Evolutionary conservation across 2,888 invertebrate genomes (phyloP).

Genomic region (Chrysina gloriosa): DNA sequence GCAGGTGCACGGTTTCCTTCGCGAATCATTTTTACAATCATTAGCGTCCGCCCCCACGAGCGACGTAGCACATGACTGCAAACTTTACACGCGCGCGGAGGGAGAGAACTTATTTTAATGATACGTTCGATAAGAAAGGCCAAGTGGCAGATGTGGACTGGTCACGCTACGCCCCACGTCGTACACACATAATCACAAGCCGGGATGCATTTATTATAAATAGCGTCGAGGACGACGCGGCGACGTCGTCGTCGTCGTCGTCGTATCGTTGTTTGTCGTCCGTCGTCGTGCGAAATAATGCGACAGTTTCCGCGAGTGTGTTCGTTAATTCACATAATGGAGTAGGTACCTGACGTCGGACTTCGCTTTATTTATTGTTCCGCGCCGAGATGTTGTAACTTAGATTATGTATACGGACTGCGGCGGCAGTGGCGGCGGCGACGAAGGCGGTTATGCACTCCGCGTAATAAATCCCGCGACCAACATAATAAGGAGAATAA

Average conservation of each 20-base stretch:
- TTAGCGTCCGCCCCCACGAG: constrained; percentile 11
- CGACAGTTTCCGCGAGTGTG: background rate
- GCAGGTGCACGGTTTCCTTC: background rate
- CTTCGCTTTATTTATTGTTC: constrained; percentile 19
- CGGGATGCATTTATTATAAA: constrained; percentile 44
- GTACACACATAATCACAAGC: constrained; percentile 41
- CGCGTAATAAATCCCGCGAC: too few species aligned
- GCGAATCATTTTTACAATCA: constrained; percentile 10
- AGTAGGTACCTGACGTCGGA: background rate
- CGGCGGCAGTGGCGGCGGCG: too few species aligned
- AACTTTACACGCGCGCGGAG: too few species aligned
- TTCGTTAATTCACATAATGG: constrained; percentile 28
- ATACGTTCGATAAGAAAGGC: constrained; percentile 48
- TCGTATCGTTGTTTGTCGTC: constrained; percentile 5
- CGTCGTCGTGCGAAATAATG: constrained; percentile 1
- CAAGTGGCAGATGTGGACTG: constrained; percentile 46
- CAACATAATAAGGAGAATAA: too few species aligned
- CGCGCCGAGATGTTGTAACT: background rate
- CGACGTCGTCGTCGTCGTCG: background rate
- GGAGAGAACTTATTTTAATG: constrained; percentile 46
- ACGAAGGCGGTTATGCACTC: too few species aligned
- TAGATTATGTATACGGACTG: too few species aligned
- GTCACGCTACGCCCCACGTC: constrained; percentile 45
- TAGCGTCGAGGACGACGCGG: constrained; percentile 37
- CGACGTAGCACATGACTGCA: constrained; percentile 19